Conservation (phyloP, 1,140 invertebrate species). For the Campoletis sonorensis region DNA sequence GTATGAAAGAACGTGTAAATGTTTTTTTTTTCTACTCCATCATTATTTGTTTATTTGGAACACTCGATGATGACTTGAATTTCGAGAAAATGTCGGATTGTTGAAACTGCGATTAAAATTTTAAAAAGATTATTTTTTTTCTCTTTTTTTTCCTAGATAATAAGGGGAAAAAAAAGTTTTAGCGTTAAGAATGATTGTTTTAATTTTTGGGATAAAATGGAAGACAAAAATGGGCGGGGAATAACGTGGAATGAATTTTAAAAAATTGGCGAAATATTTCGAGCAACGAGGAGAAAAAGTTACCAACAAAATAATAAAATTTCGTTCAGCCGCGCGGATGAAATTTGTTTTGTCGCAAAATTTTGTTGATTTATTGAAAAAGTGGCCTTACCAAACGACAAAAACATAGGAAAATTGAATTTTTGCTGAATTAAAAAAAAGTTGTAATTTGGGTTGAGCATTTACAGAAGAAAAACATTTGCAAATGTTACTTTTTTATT, state of each 20-base stretch:
- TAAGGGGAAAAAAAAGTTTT: background rate
- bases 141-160: background rate
- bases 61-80: background rate
- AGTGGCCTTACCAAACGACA: constrained; percentile 15
- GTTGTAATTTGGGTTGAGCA: too few species aligned
- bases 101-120: constrained; percentile 1
- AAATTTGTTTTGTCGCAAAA: background rate
- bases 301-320: background rate
- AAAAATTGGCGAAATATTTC: background rate
- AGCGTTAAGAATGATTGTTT: background rate
- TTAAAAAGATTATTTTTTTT: background rate
- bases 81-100: background rate
- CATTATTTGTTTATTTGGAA: background rate
- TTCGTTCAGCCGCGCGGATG: background rate
- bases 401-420: background rate
- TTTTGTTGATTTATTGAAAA: constrained; percentile 12
- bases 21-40: background rate
- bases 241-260: background rate
- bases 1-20: background rate
- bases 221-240: background rate
- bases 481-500: too few species aligned
- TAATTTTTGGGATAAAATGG: background rate
- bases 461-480: too few species aligned
- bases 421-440: too few species aligned
- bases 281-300: background rate